phyloP scores from a whole-genome alignment of 1,140 invertebrate genomes.

The Onthophagus taurus region DNA sequence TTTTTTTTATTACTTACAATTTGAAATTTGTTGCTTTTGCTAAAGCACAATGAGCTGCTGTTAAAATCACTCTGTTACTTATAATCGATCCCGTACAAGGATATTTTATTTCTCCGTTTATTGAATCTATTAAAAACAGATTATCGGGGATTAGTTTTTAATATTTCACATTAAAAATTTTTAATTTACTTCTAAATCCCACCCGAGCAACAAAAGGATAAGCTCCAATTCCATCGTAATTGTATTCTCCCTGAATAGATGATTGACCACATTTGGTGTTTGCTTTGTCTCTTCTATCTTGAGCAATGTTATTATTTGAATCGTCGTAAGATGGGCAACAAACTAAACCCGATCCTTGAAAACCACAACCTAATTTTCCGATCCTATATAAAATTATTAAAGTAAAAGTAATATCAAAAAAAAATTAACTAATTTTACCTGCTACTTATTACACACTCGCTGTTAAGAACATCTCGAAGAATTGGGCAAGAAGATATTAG shows the following conservation, averaged over 20 bases:
- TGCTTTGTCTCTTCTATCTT: constrained; percentile 5
- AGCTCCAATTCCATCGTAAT: constrained; percentile 52
- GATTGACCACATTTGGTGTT: constrained; percentile 44
- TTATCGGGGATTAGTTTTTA: not conserved
- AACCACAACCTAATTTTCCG: constrained; percentile 36
- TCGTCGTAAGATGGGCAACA: constrained; percentile 34
- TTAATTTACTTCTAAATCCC: constrained; percentile 56
- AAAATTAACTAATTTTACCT: constrained; percentile 25
- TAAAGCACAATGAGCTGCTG: constrained; percentile 61
- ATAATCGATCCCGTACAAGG: constrained; percentile 62
- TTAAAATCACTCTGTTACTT: constrained; percentile 49
- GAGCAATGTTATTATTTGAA: not conserved
- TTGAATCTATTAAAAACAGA: constrained; percentile 42
- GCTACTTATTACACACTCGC: constrained; percentile 31
- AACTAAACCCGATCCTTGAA: constrained; percentile 33
- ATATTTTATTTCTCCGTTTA: constrained; percentile 50
- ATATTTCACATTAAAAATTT: not conserved
- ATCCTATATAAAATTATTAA: constrained; percentile 24
- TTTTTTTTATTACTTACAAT: constrained; percentile 43
- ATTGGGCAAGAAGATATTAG: constrained; percentile 32
- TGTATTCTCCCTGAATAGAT: constrained; percentile 48
- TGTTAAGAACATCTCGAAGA: constrained; percentile 30
- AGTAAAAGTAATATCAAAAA: not conserved
- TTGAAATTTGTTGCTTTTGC: constrained; percentile 57
- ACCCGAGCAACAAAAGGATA: constrained; percentile 57